These are phyloP conservation scores for Metopolophium dirhodum DNA, from an alignment of 1,140 invertebrate genomes.

Conservation along the genomic window DNA sequence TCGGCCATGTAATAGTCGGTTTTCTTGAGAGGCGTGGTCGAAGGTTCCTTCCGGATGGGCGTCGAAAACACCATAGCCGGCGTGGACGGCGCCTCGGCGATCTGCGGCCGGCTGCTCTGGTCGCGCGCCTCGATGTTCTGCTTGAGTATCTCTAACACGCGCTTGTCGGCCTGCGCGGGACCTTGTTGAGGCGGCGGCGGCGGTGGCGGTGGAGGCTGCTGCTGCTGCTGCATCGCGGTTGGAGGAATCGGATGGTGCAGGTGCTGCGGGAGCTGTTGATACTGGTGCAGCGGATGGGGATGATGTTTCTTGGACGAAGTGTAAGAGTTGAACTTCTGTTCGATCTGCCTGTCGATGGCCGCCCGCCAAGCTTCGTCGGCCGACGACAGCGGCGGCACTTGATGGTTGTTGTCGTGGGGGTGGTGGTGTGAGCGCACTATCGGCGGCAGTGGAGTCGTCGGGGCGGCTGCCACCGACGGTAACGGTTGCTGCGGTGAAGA, in stretches of 20 bases:
- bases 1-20: conserved; percentile 53
- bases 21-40: conserved; percentile 38
- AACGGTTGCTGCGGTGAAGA: conserved; percentile 36
- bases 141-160: conserved; percentile 72
- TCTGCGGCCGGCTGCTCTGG: conserved; percentile 64
- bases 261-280: neutral
- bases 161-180: conserved; percentile 67
- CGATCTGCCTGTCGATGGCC: conserved; percentile 67
- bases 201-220: neutral
- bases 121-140: conserved; percentile 75
- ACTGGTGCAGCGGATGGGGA: conserved; percentile 55
- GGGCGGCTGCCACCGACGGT: conserved; percentile 58
- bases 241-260: neutral
- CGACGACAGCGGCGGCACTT: neutral
- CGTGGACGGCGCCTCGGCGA: conserved; percentile 55
- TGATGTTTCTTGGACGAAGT: conserved; percentile 58
- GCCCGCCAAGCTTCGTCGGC: conserved; percentile 65
- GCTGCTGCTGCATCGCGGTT: neutral
- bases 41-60: conserved; percentile 38
- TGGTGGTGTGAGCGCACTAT: neutral
- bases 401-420: neutral
- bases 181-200: neutral
- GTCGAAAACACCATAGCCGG: conserved; percentile 42
- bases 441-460: neutral
- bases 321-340: conserved; percentile 64